A percentile compares a stretch with the other conserved stretches of the same genome.
These are phyloP conservation scores for Dermochelys coriacea DNA, from an alignment of 2,797 vertebrate species.

Conservation along the genomic window DNA sequence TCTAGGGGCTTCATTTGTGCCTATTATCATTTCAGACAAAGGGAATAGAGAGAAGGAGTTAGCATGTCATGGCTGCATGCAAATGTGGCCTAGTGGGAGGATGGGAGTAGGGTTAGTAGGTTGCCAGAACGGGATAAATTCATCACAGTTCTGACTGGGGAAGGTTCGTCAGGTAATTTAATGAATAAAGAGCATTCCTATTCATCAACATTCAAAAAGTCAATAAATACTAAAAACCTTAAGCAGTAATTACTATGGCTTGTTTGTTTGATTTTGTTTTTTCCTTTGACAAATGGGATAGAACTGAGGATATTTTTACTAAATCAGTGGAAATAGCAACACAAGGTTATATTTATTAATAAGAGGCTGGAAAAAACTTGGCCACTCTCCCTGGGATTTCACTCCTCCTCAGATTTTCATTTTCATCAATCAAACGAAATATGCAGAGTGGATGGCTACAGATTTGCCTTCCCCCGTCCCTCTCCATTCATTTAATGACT, in stretches of 20 bases:
- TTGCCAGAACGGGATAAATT: slow-evolving; percentile 43
- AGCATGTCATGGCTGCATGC: not conserved
- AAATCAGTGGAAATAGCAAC: not conserved
- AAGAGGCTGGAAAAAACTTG: slow-evolving; percentile 12
- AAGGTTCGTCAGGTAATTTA: not conserved
- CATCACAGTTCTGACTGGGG: not conserved
- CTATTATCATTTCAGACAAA: not conserved
- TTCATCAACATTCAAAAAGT: slow-evolving; percentile 29
- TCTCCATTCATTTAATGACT: not conserved
- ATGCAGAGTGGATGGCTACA: not conserved
- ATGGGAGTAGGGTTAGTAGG: not conserved
- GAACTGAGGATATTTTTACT: not conserved
- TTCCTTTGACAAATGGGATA: not conserved
- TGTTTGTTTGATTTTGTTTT: not conserved
- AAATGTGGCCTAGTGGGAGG: not conserved
- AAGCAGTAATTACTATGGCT: slow-evolving; percentile 26
- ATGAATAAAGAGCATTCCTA: slow-evolving; percentile 30
- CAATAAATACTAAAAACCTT: not conserved
- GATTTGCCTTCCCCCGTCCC: rapidly evolving
- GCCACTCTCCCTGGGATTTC: not conserved
- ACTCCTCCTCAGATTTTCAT: slow-evolving; percentile 6
- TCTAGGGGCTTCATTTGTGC: not conserved
- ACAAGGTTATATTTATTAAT: slow-evolving; percentile 13
- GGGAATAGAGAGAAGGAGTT: not conserved
- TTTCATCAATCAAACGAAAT: slow-evolving; percentile 58